Conservation (phyloP, 2,113 vertebrate genomes). For the Balaeniceps rex region DNA sequence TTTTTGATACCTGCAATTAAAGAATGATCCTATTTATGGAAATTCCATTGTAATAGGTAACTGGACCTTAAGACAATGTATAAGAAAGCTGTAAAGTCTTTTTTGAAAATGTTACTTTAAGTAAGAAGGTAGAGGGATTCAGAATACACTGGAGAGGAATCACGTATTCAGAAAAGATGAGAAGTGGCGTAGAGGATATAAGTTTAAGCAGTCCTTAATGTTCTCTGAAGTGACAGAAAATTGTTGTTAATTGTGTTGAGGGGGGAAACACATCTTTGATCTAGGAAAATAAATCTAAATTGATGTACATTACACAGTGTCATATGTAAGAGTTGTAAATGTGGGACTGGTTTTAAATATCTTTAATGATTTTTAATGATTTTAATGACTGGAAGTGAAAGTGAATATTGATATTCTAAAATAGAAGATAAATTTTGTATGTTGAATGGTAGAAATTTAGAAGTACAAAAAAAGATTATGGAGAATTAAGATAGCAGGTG, state of each 20-base stretch:
- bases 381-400: neutral
- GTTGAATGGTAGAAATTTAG: neutral
- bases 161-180: neutral
- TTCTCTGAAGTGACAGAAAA: neutral
- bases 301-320: neutral
- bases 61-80: neutral
- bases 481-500: neutral
- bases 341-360: neutral
- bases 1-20: neutral
- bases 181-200: neutral
- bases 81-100: neutral
- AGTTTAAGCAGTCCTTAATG: neutral
- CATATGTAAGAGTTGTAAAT: neutral
- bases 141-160: neutral
- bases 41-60: neutral
- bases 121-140: neutral
- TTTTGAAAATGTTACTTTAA: neutral
- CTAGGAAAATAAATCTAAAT: neutral
- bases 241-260: neutral
- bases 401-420: neutral
- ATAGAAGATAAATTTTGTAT: neutral
- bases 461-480: neutral
- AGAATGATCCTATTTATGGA: neutral
- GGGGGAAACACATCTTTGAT: neutral
- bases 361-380: neutral